Evolutionary conservation across 2,888 invertebrate species (phyloP).

Genomic region (Nemotelus nigrinus): DNA sequence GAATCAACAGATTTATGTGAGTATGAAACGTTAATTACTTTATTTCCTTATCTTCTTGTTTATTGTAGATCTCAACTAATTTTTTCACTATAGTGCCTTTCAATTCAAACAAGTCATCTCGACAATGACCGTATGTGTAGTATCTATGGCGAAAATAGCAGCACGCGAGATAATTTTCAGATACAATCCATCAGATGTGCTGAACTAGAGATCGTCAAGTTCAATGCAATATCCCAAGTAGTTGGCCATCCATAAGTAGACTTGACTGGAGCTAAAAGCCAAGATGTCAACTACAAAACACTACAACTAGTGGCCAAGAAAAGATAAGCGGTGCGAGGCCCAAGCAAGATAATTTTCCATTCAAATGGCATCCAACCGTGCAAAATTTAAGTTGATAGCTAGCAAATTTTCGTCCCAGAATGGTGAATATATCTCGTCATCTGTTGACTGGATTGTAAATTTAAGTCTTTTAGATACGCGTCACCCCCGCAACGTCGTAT

Average conservation of each 20-base stretch:
- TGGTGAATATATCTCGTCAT: neutral
- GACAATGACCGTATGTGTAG: neutral
- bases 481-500: no score
- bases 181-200: neutral
- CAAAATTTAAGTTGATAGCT: slow-evolving; percentile 27
- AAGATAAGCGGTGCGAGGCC: no score
- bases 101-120: neutral
- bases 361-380: slow-evolving; percentile 36
- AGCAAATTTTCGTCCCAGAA: neutral
- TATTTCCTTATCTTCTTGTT: neutral
- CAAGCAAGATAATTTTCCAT: slow-evolving; percentile 3
- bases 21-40: neutral
- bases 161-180: neutral
- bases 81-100: neutral
- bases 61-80: neutral
- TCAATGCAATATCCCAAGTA: slow-evolving; percentile 17
- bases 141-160: neutral
- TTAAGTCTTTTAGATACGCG: slow-evolving; percentile 11
- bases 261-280: no score
- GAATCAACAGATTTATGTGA: neutral
- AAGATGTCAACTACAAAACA: no score
- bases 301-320: no score
- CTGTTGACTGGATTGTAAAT: slow-evolving; percentile 10
- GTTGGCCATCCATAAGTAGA: no score
- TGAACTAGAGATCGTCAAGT: neutral